Evolutionary conservation across 1,140 invertebrate genomes (phyloP).

Genomic region (Chrysoperla carnea): DNA sequence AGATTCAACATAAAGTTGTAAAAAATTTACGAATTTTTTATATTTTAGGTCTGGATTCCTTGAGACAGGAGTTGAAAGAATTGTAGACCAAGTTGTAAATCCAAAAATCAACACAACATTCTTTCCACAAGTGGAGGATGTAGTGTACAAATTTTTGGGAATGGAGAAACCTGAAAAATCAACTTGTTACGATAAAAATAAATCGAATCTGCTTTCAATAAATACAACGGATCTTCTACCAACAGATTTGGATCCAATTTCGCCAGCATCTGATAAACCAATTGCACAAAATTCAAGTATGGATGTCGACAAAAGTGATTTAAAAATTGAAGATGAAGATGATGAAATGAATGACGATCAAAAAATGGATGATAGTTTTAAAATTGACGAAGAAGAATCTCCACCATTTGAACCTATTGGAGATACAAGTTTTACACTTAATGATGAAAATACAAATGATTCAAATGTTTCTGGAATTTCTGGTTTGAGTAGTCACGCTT

Average conservation of each 20-base stretch:
- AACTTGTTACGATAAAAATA: background rate
- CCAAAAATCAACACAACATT: conserved; percentile 78
- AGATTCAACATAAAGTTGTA: background rate
- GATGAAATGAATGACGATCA: conserved; percentile 11
- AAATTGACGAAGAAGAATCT: conserved; percentile 43
- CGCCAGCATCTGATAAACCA: conserved; percentile 55
- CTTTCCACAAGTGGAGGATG: conserved; percentile 76
- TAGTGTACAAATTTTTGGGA: conserved; percentile 76
- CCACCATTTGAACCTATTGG: conserved; percentile 46
- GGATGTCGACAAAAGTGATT: conserved; percentile 26
- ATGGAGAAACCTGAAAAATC: conserved; percentile 38
- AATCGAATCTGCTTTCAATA: background rate
- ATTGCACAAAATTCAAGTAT: conserved; percentile 59
- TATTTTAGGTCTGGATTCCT: conserved; percentile 57
- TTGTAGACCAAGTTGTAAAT: conserved; percentile 90
- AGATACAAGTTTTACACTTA: conserved; percentile 11
- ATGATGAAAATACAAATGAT: conserved; percentile 27
- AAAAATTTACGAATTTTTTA: conserved; percentile 3
- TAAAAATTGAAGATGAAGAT: conserved; percentile 16
- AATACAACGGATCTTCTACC: conserved; percentile 39
- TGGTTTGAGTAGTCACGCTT: conserved; percentile 19
- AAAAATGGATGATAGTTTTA: conserved; percentile 31
- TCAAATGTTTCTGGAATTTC: conserved; percentile 38
- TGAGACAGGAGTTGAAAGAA: conserved; percentile 72
- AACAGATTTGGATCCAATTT: conserved; percentile 58